Evolutionary conservation across 1,140 invertebrate species (phyloP).

Genomic region (Leptinotarsa texana): DNA sequence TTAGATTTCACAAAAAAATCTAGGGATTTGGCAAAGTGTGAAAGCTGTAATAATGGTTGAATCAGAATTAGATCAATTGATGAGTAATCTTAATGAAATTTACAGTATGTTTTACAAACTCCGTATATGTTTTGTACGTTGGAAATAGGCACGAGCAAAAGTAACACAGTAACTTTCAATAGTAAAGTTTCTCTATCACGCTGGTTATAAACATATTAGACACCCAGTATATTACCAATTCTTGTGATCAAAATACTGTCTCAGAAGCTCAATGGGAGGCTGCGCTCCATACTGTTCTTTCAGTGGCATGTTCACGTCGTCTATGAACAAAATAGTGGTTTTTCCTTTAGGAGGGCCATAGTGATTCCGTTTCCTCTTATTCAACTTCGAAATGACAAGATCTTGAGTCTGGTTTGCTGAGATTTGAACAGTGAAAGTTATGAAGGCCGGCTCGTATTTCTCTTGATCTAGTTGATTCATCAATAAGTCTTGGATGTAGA

Average conservation of each 20-base stretch:
- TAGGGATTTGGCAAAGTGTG: no score
- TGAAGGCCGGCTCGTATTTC: conserved; percentile 75
- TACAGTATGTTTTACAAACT: background rate
- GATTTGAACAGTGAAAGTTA: conserved; percentile 89
- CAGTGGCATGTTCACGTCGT: conserved; percentile 91
- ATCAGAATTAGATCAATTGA: no score
- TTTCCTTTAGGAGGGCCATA: conserved; percentile 82
- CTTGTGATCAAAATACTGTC: conserved; percentile 87
- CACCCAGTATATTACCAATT: conserved; percentile 61
- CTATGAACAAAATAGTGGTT: conserved; percentile 82
- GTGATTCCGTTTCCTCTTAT: conserved; percentile 77
- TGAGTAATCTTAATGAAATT: background rate
- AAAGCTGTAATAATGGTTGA: no score
- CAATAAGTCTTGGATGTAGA: conserved; percentile 84
- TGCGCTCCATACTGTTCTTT: conserved; percentile 87
- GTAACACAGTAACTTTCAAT: no score
- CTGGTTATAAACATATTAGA: background rate
- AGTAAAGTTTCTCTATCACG: no score
- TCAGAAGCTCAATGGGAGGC: conserved; percentile 85
- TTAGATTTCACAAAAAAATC: no score
- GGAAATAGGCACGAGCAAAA: no score
- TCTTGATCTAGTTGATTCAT: conserved; percentile 78
- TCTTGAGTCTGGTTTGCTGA: conserved; percentile 86
- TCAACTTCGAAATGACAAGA: conserved; percentile 81
- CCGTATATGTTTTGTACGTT: background rate